Conservation (phyloP, 2,888 invertebrate genomes). For the Diadromus collaris region DNA sequence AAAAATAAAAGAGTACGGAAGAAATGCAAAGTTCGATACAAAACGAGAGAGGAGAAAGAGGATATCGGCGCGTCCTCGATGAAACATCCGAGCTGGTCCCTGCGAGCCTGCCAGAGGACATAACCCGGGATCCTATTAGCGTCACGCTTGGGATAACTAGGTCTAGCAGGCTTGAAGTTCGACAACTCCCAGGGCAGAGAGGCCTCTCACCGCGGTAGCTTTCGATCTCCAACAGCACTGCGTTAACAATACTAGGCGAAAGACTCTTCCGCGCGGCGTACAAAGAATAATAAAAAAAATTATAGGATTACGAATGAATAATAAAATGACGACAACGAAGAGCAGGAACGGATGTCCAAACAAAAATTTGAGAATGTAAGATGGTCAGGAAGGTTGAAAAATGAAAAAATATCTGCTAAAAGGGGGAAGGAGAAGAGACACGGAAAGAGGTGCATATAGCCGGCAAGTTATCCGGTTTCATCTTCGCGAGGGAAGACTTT, state of each 20-base stretch:
- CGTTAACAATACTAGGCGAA: neutral
- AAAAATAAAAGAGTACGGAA: neutral
- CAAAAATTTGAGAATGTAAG: constrained; percentile 28
- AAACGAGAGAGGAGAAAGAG: constrained; percentile 23
- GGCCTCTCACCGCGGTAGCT: constrained; percentile 13
- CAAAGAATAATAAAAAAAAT: neutral
- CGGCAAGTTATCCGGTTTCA: constrained; percentile 71
- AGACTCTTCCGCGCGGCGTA: neutral
- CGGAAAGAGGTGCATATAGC: constrained; percentile 42
- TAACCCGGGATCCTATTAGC: constrained; percentile 67
- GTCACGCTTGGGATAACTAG: constrained; percentile 64
- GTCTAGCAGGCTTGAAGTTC: constrained; percentile 60
- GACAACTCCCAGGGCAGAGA: constrained; percentile 46
- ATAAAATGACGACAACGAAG: neutral
- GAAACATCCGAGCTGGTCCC: constrained; percentile 37
- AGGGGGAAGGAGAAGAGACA: constrained; percentile 58
- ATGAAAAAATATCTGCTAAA: constrained; percentile 46
- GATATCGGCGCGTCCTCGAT: constrained; percentile 18
- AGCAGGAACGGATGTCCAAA: neutral
- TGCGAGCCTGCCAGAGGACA: constrained; percentile 32
- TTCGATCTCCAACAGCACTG: constrained; percentile 13
- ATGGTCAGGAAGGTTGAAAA: constrained; percentile 9
- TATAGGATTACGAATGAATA: constrained; percentile 1
- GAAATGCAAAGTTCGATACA: constrained; percentile 35
- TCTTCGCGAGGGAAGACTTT: constrained; percentile 69